Evolutionary conservation across 2,113 vertebrate species (phyloP).

Genomic region (Conger conger): DNA sequence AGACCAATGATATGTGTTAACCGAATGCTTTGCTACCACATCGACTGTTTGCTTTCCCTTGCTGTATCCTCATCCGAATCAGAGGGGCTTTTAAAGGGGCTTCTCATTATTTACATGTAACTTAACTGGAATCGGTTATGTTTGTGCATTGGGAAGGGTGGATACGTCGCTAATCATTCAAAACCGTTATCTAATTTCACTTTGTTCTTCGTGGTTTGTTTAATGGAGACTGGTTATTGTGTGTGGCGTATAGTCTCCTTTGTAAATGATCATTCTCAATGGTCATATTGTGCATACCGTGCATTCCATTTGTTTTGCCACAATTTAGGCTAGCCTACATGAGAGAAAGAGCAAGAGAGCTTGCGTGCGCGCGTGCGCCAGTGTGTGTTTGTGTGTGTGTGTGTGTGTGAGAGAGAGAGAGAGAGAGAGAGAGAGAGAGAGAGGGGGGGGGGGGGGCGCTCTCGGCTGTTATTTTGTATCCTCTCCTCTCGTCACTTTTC

Average conservation of each 20-base stretch:
- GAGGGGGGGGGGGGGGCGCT: too few relatives aligned
- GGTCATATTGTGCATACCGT: not conserved
- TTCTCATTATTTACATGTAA: not conserved
- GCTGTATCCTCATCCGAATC: not conserved
- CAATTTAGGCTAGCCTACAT: not conserved
- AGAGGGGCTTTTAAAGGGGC: not conserved
- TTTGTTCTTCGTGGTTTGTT: not conserved
- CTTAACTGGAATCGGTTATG: not conserved
- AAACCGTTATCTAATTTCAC: not conserved
- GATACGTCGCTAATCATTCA: not conserved
- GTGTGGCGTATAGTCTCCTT: not conserved
- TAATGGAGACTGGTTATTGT: not conserved
- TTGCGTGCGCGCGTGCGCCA: too few relatives aligned
- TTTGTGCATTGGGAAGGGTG: not conserved
- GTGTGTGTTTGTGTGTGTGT: too few relatives aligned
- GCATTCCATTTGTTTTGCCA: not conserved
- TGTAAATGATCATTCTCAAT: not conserved
- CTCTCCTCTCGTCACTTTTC: not conserved
- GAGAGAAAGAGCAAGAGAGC: not conserved
- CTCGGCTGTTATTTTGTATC: too few relatives aligned
- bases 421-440: too few relatives aligned
- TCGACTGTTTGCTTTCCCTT: not conserved
- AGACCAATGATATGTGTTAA: not conserved
- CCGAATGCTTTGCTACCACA: not conserved
- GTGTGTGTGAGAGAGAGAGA: too few relatives aligned